Conservation (phyloP, 1,140 invertebrate species). For the Dendroctonus ponderosae region DNA sequence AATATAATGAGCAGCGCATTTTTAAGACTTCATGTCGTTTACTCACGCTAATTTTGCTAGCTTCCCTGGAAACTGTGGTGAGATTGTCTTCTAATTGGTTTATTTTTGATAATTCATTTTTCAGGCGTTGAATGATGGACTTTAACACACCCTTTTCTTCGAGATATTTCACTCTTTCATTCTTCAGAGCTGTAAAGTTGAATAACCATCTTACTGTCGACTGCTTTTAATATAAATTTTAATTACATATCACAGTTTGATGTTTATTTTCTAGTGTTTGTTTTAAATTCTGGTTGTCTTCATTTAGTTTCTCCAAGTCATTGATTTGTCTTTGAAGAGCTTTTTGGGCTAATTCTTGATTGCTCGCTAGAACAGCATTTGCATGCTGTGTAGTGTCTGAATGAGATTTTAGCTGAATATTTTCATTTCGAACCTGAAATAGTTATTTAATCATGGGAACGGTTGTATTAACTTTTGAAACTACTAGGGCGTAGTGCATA, state of each 20-base stretch:
- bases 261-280: constrained; percentile 39
- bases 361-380: constrained; percentile 10
- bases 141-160: constrained; percentile 45
- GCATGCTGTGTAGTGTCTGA: constrained; percentile 17
- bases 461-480: neutral
- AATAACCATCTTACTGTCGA: neutral
- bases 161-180: constrained; percentile 42
- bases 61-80: constrained; percentile 40
- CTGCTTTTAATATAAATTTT: neutral
- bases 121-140: constrained; percentile 42
- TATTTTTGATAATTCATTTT: constrained; percentile 38
- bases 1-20: neutral
- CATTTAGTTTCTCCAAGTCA: constrained; percentile 36
- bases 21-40: neutral
- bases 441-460: neutral
- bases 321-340: constrained; percentile 36
- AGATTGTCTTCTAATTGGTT: constrained; percentile 42
- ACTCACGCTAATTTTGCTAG: constrained; percentile 42
- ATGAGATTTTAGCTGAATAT: constrained; percentile 15
- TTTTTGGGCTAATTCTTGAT: constrained; percentile 36
- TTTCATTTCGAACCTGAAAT: constrained; percentile 33
- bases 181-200: constrained; percentile 38
- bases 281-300: constrained; percentile 34
- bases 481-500: neutral
- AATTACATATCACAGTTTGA: constrained; percentile 36